Evolutionary conservation across 2,113 vertebrate genomes (phyloP).

Genomic region (Brachionichthys hirsutus): DNA sequence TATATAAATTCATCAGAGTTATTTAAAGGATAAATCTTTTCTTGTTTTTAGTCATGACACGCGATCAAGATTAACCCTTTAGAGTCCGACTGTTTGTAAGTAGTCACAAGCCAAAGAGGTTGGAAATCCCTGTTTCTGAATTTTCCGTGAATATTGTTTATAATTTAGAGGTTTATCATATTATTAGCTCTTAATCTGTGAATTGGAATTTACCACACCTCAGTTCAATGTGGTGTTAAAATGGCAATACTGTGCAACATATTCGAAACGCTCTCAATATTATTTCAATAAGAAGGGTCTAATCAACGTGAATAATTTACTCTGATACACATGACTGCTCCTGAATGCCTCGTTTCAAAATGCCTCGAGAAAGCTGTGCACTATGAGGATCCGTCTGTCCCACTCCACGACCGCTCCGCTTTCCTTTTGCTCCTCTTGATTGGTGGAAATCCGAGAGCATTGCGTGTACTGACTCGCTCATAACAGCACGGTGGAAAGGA

Average conservation of each 20-base stretch:
- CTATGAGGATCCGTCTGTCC: constrained; percentile 26
- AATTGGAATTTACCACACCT: constrained; percentile 45
- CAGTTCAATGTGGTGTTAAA: constrained; percentile 74
- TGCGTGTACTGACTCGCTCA: too few species aligned
- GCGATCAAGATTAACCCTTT: not conserved
- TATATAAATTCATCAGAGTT: not conserved
- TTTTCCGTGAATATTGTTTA: too few species aligned
- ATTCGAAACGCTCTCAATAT: constrained; percentile 71
- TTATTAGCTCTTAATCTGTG: constrained; percentile 9
- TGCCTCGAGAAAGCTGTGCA: constrained; percentile 19
- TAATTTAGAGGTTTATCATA: too few species aligned
- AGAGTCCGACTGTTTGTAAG: not conserved
- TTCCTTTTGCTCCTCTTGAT: constrained; percentile 32
- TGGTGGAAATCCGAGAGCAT: too few species aligned
- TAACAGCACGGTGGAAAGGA: constrained; percentile 4
- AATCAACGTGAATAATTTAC: constrained; percentile 87
- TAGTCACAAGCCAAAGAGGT: not conserved
- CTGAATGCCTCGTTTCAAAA: constrained; percentile 19
- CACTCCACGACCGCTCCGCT: constrained; percentile 19
- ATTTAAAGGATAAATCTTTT: not conserved
- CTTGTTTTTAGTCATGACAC: not conserved
- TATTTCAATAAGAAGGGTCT: constrained; percentile 80
- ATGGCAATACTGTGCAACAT: constrained; percentile 72
- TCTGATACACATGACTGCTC: constrained; percentile 44
- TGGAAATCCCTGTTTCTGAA: not conserved